phyloP scores from a whole-genome alignment of 2,797 vertebrate genomes.

The Avahi laniger region DNA sequence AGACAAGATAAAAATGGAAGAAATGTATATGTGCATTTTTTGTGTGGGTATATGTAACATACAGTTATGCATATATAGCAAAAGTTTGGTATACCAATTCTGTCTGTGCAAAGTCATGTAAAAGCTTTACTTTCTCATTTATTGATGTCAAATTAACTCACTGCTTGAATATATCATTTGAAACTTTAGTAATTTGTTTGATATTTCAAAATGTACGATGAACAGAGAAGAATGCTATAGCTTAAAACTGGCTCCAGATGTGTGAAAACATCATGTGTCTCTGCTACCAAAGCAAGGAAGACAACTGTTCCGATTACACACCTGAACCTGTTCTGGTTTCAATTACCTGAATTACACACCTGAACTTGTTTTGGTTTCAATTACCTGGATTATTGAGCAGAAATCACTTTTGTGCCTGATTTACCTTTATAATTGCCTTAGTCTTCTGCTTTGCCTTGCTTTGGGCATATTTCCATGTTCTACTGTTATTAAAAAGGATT shows the following conservation, averaged over 20 bases:
- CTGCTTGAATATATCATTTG: slow-evolving; percentile 22
- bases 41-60: background rate
- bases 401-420: slow-evolving; percentile 56
- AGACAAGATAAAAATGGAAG: background rate
- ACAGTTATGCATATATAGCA: background rate
- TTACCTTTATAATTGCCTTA: slow-evolving; percentile 31
- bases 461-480: background rate
- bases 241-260: slow-evolving; percentile 49
- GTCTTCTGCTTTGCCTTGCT: slow-evolving; percentile 23
- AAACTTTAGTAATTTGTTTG: slow-evolving; percentile 45
- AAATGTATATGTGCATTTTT: background rate
- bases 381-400: slow-evolving; percentile 58
- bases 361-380: slow-evolving; percentile 40
- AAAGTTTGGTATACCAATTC: background rate
- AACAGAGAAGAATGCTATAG: slow-evolving; percentile 9
- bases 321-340: slow-evolving; percentile 36
- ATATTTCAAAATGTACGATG: slow-evolving; percentile 24
- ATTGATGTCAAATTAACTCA: slow-evolving; percentile 40
- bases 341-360: background rate
- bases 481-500: slow-evolving; percentile 50
- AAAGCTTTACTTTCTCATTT: slow-evolving; percentile 41
- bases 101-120: background rate
- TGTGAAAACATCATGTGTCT: slow-evolving; percentile 43
- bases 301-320: background rate
- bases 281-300: slow-evolving; percentile 23